A percentile compares a stretch with the other conserved stretches of the same genome.
Evolutionary conservation across 2,113 vertebrate genomes (phyloP).

Genomic region (Pongo pygmaeus): DNA sequence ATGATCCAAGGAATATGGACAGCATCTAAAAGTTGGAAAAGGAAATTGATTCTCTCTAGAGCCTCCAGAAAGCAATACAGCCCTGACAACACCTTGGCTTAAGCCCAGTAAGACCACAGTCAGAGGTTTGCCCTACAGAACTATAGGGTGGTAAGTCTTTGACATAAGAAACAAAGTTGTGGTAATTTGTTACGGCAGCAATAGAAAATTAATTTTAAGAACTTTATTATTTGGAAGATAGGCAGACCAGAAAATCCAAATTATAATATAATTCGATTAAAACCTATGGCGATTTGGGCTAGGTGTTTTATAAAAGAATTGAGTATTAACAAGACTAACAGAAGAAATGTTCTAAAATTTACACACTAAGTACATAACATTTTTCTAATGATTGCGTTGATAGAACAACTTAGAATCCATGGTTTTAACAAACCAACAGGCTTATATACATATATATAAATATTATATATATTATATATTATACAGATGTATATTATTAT

Average conservation of each 20-base stretch:
- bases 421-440: too few relatives aligned
- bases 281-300: background rate
- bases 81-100: background rate
- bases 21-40: background rate
- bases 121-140: background rate
- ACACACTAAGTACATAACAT: too few relatives aligned
- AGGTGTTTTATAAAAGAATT: background rate
- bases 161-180: background rate
- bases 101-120: background rate
- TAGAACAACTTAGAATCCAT: too few relatives aligned
- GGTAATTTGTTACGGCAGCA: background rate
- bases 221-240: background rate
- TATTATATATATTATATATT: too few relatives aligned
- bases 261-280: background rate
- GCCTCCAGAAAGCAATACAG: background rate
- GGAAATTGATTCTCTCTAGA: background rate
- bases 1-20: background rate
- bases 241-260: background rate
- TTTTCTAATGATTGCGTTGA: too few relatives aligned
- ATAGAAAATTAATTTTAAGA: background rate
- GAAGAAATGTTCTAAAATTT: too few relatives aligned
- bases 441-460: too few relatives aligned
- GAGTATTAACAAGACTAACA: too few relatives aligned
- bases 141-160: background rate
- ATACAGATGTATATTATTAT: too few relatives aligned